Evolutionary conservation across 92 coral and sea anemone species (phyloP), one percentile per base, ranked within the genome.

Genomic region (Bergia sp.): DNA sequence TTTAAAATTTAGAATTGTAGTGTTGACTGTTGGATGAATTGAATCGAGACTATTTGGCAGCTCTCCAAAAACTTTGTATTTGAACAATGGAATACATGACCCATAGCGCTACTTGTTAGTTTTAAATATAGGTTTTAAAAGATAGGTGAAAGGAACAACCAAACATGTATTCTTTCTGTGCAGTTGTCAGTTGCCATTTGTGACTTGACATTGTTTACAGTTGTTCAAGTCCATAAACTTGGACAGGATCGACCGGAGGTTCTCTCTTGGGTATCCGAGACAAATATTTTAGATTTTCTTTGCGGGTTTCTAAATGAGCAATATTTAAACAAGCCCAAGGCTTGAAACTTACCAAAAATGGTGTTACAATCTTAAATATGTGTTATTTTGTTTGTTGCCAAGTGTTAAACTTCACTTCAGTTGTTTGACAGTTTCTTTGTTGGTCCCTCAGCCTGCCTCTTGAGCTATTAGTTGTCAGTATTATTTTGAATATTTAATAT

Each of bases 31-130:
- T 61, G 29, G 58, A 11, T 10, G 58, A 53, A 53, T 53, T 53
- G 58, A 11, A 10, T 3, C 13, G 29, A 61, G 2, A 74, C n/a
- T 21, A 39, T 74, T 74, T 36, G 79, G 47, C 21, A 21, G 44
- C 49, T 74, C 21, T 74, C 79, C 21, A 74, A 82, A 39, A 58
- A 53, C 58, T 53, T 53, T 53, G n/a, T 20, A 18, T 61, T 45
- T 12, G 39, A 82, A 82, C 86, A 82, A 66, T 41, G 11, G 76
- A 82, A 82, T 45, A 65, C 76, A 29, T 36, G 61, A 82, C 41
- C 29, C 58, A 53, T 71, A 45, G 40, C 29, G 21, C 69, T 3
- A 21, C 69, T 61, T 61, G 23, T 53, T 11, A 53, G 57, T 53
- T 53, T 2, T 53, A 61, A 65, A 66, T 29, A 69, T 44, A 29